Evolutionary conservation across 2,113 vertebrate genomes (phyloP), one percentile per base, ranked within the genome.

Genomic region (Talpa occidentalis): DNA sequence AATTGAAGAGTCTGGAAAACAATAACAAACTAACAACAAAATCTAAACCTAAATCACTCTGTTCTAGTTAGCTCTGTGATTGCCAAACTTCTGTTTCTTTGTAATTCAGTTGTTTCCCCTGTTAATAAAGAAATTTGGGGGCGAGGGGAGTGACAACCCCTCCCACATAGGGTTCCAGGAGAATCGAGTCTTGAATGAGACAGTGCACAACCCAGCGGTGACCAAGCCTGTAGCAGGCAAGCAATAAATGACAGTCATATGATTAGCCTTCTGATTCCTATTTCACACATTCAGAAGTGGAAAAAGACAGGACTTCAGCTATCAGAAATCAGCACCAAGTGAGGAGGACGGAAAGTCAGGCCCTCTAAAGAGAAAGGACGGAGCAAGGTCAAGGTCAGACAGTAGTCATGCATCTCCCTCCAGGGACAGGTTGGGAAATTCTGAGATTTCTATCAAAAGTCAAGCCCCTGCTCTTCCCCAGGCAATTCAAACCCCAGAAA

Each of bases 191-290:
- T 2, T n/a, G 32, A 78, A 24, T 6, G 59, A 60, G 78, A 17
- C 11, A 10, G 10, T 17, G 2, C 5, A 40, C 0, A 2, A 35
- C 7, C 44, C 10, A 37, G 70, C 16, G 6, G 37, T 12, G n/a
- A 56, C n/a, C 73, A 84, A 84, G 59, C 82, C 40, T 28, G 14
- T 0, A 6, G 72, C 15, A 67, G 59, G 42, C 11, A 9, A 69
- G 22, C 7, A 17, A 67, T 35, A 62, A 54, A 37, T 5, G n/a
- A 26, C 22, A 49, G 44, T 6, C 72, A 42, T 2, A 16, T 54
- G 52, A 19, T 54, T 21, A 54, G 52, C 52, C 28, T 28, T 52
- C 59, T 2, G 6, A 22, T 44, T 70, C 81, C 21, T 32, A 26
- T 22, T 83, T 73, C 56, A 88, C 73, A 73, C 47, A 54, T 62